These are phyloP conservation scores for Enhydra lutris DNA, from an alignment of 2,113 vertebrate genomes.

Conservation along the genomic window DNA sequence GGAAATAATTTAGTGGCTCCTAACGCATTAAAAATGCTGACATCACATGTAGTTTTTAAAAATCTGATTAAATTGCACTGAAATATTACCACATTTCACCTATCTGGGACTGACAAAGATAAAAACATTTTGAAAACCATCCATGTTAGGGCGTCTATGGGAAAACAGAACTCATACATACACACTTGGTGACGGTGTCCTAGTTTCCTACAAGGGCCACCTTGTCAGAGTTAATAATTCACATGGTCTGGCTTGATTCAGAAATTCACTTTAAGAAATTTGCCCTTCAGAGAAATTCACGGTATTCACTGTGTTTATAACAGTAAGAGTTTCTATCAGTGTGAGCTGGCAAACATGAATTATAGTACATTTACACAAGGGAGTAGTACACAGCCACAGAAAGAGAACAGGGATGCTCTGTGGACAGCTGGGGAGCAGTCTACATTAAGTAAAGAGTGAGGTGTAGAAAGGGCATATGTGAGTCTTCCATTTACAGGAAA, in stretches of 20 bases:
- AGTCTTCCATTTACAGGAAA: not conserved
- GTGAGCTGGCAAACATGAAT: not conserved
- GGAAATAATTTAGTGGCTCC: not conserved
- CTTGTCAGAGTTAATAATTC: not conserved
- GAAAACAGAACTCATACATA: not conserved
- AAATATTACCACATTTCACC: not conserved
- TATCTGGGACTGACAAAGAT: not conserved
- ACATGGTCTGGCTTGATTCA: not conserved
- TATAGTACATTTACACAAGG: fast-evolving
- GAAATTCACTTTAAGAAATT: not conserved
- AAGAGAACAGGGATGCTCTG: not conserved
- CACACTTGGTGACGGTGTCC: not conserved
- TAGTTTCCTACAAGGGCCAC: not conserved
- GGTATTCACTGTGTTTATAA: not conserved
- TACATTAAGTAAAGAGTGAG: not conserved
- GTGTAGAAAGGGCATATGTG: not conserved
- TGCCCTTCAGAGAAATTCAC: not conserved
- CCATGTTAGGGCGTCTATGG: not conserved
- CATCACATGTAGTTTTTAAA: not conserved
- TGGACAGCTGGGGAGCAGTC: not conserved
- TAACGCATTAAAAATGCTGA: not conserved
- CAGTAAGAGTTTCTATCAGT: not conserved
- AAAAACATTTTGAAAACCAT: not conserved
- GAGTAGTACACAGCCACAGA: not conserved
- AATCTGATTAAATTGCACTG: not conserved